phyloP scores from a whole-genome alignment of 1,140 invertebrate species.

The Spodoptera litura region DNA sequence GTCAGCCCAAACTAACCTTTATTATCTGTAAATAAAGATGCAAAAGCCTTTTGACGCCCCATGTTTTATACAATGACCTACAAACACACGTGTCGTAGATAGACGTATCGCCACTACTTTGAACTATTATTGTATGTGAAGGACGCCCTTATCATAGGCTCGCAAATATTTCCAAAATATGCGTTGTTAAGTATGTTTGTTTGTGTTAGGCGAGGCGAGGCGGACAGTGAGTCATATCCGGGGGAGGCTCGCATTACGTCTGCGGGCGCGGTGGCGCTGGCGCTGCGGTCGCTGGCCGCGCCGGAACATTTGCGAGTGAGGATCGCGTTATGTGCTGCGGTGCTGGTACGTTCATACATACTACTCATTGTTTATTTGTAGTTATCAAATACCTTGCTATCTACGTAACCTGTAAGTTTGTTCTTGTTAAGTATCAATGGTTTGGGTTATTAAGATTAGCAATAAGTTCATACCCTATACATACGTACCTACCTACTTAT shows the following conservation, averaged over 20 bases:
- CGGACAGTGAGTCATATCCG: slow-evolving; percentile 91
- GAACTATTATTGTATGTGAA: not conserved
- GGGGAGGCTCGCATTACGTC: slow-evolving; percentile 87
- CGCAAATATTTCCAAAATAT: not conserved
- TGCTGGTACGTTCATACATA: slow-evolving; percentile 53
- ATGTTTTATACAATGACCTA: too few species aligned
- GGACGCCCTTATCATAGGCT: not conserved
- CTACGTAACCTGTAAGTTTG: too few species aligned
- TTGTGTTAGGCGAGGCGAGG: slow-evolving; percentile 58
- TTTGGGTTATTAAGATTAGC: too few species aligned
- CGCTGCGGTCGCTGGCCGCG: slow-evolving; percentile 88
- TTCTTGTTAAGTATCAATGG: too few species aligned
- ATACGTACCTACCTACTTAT: too few species aligned
- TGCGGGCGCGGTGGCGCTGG: slow-evolving; percentile 90
- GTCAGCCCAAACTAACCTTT: too few species aligned
- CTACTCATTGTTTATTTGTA: too few species aligned
- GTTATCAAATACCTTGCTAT: too few species aligned
- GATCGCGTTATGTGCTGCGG: slow-evolving; percentile 71
- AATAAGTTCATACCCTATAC: too few species aligned
- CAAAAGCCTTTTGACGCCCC: too few species aligned
- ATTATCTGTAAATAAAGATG: too few species aligned
- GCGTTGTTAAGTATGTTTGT: not conserved
- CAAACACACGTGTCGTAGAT: not conserved
- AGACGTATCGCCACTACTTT: not conserved
- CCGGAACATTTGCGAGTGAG: slow-evolving; percentile 71